Base-by-base conservation (phyloP, 2,113 vertebrate genomes). In the Tetrao urogallus region DNA sequence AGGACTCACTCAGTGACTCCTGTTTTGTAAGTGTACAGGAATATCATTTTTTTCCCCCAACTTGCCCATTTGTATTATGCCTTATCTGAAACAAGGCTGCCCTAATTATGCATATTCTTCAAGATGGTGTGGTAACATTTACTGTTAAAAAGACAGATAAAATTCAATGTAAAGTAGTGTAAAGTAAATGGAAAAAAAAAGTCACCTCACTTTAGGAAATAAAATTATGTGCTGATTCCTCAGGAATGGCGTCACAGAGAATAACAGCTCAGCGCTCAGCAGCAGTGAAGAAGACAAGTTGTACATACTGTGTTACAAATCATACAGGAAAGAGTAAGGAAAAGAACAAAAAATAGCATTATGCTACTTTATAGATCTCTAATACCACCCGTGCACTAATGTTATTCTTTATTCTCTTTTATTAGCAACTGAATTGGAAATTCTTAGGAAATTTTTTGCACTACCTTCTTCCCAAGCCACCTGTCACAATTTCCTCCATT, bases 401-500 rank as follows among this genome's bases (percentile, higher is more conserved):
- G 71, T 28, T 36, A 66, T 63, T 47, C 4, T 48, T 70, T 70
- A 36, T 91, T 86, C 27, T 40, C 2, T 32, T 43, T 58, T 63
- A 84, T 64, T 43, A 47, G 13, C 65, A 58, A 70, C 48, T 65
- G 25, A 70, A 27, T 25, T 57, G 30, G 48, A 73, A 95, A 69
- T 47, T 77, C 25, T 38, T 82, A 47, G 34, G 36, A 90, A 36
- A 4, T 6, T 52, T 88, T 77, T 86, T 91, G 22, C 24, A 10
- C 12, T 77, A 5, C 5, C 13, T 91, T 91, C 40, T 7, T 86
- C 36, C n/a, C 50, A 84, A 7, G 32, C 50, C 70, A 87, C 64
- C 69, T 95, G 81, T 73, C 78, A 81, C 25, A 61, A 8, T 74
- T 92, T 86, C 20, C 42, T 94, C 17, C 11, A 11, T 66, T 74